Base-by-base conservation (phyloP, 92 coral and sea anemone species). In the Phymanthus crucifer region DNA sequence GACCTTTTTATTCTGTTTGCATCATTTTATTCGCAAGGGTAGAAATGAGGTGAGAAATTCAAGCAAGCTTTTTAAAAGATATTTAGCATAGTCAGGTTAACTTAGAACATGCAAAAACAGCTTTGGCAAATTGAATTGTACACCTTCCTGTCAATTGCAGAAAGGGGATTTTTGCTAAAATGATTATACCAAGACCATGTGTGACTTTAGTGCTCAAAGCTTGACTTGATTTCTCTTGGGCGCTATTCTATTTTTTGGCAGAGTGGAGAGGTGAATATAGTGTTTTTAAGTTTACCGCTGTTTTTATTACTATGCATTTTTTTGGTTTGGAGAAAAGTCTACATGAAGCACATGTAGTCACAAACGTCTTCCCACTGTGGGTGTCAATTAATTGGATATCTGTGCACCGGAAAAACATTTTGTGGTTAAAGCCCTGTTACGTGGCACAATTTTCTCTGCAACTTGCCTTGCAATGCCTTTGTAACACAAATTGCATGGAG, bases 1-100 rank as follows among this genome's bases (percentile, higher is more conserved):
- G 46, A 36, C 29, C 75, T 36, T 35, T 35, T 40, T 57, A 38
- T 61, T 35, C 23, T 54, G 34, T 61, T 27, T 61, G 68, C 29
- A 16, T 61, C 68, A 61, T 61, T 61, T 61, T 61, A 61, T n/a
- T 61, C 68, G 29, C 68, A 61, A 26, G 68, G 68, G 68, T 61
- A 6, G 34, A 61, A 29, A 61, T 61, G 68, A 61, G 29, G 14
- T 61, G 68, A 61, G 29, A 61, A 61, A 5, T 61, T 61, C 68
- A 61, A 27, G 34, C 68, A 2, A 11, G 13, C 14, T 6, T 61
- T 61, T 61, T 61, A 61, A n/a, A 34, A 61, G 29, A 24, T 9
- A 26, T 61, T 61, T 24, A 3, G 68, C 35, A 61, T 61, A 29
- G 68, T 34, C 68, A 61, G 29, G 35, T 24, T 29, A 61, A 29